These are phyloP conservation scores for Zalophus californianus DNA, from an alignment of 2,797 vertebrate species.

Conservation along the genomic window DNA sequence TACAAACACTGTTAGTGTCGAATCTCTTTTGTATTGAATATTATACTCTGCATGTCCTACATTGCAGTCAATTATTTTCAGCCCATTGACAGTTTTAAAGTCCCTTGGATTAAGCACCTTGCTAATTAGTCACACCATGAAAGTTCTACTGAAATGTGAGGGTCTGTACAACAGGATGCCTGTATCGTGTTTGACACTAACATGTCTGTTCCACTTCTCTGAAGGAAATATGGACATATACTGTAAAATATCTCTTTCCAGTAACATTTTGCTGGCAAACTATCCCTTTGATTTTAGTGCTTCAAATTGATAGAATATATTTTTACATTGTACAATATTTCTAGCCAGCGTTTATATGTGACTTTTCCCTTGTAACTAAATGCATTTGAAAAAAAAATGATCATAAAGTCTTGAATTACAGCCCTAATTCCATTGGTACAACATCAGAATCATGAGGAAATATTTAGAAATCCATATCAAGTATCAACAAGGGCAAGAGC, in stretches of 20 bases:
- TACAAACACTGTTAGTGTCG: not conserved
- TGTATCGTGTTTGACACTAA: not conserved
- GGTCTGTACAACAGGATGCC: not conserved
- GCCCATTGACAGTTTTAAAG: not conserved
- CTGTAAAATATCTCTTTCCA: not conserved
- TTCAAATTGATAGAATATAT: not conserved
- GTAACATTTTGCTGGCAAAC: not conserved
- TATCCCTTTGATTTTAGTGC: not conserved
- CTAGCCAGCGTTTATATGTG: not conserved
- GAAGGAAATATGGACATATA: not conserved
- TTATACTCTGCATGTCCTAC: conserved; percentile 6
- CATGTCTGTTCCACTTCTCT: not conserved
- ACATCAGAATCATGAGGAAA: not conserved
- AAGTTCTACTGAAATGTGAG: not conserved
- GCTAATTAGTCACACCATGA: not conserved
- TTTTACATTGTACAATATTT: not conserved
- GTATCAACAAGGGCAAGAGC: not conserved
- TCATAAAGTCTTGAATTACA: not conserved
- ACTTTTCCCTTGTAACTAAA: not conserved
- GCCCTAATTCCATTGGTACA: not conserved
- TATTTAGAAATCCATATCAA: not conserved
- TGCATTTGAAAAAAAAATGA: not conserved
- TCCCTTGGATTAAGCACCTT: not conserved
- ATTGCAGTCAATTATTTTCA: not conserved
- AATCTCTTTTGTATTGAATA: not conserved